phyloP scores from a whole-genome alignment of 1,140 invertebrate species.

The Laupala kohalensis region DNA sequence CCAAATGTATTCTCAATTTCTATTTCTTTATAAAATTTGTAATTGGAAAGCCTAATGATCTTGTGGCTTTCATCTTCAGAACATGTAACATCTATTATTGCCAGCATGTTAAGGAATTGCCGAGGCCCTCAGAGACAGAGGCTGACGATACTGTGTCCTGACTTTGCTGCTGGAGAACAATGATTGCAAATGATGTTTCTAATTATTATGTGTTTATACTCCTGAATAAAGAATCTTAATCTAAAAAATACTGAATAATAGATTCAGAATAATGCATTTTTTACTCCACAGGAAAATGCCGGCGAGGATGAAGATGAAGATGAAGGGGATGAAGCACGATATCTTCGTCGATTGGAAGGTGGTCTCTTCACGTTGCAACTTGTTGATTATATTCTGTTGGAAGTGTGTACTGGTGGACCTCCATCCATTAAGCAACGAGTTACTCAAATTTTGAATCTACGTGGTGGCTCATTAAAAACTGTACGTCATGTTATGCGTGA shows the following conservation, averaged over 20 bases:
- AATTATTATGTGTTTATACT: no score
- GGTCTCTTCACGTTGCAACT: constrained; percentile 93
- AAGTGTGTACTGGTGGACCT: constrained; percentile 67
- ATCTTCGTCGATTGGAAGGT: constrained; percentile 76
- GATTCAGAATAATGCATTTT: no score
- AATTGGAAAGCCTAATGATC: no score
- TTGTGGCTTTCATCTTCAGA: constrained; percentile 44
- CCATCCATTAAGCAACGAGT: constrained; percentile 75
- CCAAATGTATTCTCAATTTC: no score
- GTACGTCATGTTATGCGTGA: constrained; percentile 91
- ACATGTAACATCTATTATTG: constrained; percentile 88
- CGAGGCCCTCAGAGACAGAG: constrained; percentile 78
- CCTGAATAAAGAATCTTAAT: no score
- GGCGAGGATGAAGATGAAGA: constrained; percentile 46
- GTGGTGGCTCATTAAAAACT: constrained; percentile 85
- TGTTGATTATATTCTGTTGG: constrained; percentile 89
- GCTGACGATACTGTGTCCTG: no score
- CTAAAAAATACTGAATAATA: no score
- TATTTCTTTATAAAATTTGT: no score
- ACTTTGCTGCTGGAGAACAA: no score
- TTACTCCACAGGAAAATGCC: not conserved
- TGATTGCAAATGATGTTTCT: no score
- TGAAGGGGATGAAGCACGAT: constrained; percentile 65
- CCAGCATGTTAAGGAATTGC: constrained; percentile 84
- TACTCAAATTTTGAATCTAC: constrained; percentile 73